Percentiles rank a stretch among this genome's conserved stretches.
These are phyloP conservation scores for Cecidostiba fungosa DNA, from an alignment of 2,888 invertebrate genomes.

Conservation along the genomic window DNA sequence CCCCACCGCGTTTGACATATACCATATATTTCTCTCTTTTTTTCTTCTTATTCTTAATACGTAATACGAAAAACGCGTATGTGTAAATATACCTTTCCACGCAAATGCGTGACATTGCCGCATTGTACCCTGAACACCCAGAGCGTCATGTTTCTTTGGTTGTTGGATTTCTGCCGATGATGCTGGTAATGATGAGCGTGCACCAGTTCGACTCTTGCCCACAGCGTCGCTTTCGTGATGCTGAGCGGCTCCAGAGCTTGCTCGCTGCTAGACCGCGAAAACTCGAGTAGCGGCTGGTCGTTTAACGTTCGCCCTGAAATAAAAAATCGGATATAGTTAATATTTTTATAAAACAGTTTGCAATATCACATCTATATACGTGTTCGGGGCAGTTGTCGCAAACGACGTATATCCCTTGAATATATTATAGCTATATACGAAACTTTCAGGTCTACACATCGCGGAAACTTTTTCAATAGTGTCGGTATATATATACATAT, in stretches of 20 bases:
- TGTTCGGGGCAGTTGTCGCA: too few relatives aligned
- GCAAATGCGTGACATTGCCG: conserved; percentile 84
- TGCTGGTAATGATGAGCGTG: conserved; percentile 78
- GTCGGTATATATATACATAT: background rate
- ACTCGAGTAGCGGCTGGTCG: conserved; percentile 92
- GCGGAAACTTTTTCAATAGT: background rate
- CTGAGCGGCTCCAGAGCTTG: conserved; percentile 83
- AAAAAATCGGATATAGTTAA: background rate
- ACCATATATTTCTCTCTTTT: background rate
- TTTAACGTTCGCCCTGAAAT: conserved; percentile 89
- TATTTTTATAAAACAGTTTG: too few relatives aligned
- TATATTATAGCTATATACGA: too few relatives aligned
- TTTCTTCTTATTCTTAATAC: background rate
- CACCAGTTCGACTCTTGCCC: conserved; percentile 86
- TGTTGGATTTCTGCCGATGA: conserved; percentile 73
- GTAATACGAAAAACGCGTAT: too few relatives aligned
- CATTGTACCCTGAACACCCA: conserved; percentile 87
- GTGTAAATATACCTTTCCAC: conserved; percentile 82
- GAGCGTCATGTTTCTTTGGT: conserved; percentile 83
- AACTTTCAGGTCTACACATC: background rate
- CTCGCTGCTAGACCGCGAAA: conserved; percentile 85
- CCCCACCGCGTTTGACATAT: too few relatives aligned
- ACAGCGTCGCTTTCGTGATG: conserved; percentile 90
- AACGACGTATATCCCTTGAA: too few relatives aligned
- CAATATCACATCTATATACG: too few relatives aligned